These are phyloP conservation scores for Phyllopteryx taeniolatus DNA, from an alignment of 2,113 vertebrate genomes.

Conservation along the genomic window DNA sequence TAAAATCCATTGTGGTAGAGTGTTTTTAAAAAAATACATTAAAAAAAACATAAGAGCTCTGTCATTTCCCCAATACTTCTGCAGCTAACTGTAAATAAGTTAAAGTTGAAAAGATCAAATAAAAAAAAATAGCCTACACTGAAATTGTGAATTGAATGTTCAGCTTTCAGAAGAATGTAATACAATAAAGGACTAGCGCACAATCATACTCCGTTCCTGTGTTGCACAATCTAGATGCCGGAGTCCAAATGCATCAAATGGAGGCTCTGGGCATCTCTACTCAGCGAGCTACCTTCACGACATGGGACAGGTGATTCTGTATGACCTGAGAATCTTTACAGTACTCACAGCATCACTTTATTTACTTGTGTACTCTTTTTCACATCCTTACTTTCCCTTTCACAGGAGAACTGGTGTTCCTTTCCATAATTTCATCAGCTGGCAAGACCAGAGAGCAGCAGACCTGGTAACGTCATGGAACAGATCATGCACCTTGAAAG, in stretches of 20 bases:
- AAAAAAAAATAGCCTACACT: too few relatives aligned
- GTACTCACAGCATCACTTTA: not conserved
- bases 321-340: too few relatives aligned
- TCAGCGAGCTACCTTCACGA: constrained; percentile 89
- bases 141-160: too few relatives aligned
- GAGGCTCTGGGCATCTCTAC: constrained; percentile 90
- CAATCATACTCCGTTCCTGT: not conserved
- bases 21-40: too few relatives aligned
- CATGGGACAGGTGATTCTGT: constrained; percentile 82
- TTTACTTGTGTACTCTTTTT: not conserved
- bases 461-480: constrained; percentile 92
- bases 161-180: too few relatives aligned
- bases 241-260: constrained; percentile 83
- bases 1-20: too few relatives aligned
- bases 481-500: constrained; percentile 84
- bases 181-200: too few relatives aligned
- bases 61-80: too few relatives aligned
- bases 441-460: constrained; percentile 88
- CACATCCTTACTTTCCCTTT: not conserved
- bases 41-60: too few relatives aligned
- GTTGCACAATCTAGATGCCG: constrained; percentile 76
- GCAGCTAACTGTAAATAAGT: too few relatives aligned
- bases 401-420: constrained; percentile 84
- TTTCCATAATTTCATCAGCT: constrained; percentile 97
- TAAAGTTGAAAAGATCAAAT: too few relatives aligned